Conservation (phyloP, 64 coral and sea anemone species). For the Astreopora myriophthalma region DNA sequence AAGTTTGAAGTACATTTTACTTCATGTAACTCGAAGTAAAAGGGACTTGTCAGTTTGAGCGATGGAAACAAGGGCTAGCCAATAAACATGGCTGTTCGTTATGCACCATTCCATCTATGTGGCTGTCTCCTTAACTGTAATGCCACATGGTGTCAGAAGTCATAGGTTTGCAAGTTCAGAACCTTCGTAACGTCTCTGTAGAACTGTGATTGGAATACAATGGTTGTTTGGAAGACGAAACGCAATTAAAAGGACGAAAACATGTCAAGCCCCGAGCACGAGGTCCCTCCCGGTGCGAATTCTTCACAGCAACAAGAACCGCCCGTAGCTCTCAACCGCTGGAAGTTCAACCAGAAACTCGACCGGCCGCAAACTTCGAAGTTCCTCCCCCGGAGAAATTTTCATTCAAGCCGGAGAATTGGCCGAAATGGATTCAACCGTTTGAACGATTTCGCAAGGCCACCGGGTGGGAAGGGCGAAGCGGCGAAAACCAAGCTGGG, state of each 20-base stretch:
- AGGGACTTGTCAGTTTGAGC: too few species aligned
- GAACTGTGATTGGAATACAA: neutral
- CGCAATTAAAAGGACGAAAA: neutral
- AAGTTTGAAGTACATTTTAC: too few species aligned
- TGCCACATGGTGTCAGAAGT: neutral
- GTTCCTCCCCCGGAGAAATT: constrained; percentile 13
- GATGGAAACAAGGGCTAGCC: too few species aligned
- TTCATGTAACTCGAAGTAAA: too few species aligned
- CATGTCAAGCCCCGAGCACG: neutral
- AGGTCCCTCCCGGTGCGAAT: neutral
- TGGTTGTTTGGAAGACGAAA: neutral
- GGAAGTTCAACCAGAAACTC: neutral
- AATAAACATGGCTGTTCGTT: too few species aligned
- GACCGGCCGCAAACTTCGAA: neutral
- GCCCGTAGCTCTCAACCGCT: neutral
- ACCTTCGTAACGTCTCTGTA: neutral
- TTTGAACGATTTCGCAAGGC: constrained; percentile 40
- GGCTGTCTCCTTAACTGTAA: too few species aligned
- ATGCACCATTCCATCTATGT: too few species aligned
- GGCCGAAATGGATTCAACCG: constrained; percentile 14
- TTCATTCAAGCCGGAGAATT: constrained; percentile 30
- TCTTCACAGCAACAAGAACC: neutral
- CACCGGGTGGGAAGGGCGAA: neutral
- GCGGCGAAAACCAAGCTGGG: neutral
- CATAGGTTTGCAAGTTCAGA: neutral